A percentile compares a stretch with the other conserved stretches of the same genome.
Evolutionary conservation across 2,113 vertebrate genomes (phyloP).

Genomic region (Arothron firmamentum): DNA sequence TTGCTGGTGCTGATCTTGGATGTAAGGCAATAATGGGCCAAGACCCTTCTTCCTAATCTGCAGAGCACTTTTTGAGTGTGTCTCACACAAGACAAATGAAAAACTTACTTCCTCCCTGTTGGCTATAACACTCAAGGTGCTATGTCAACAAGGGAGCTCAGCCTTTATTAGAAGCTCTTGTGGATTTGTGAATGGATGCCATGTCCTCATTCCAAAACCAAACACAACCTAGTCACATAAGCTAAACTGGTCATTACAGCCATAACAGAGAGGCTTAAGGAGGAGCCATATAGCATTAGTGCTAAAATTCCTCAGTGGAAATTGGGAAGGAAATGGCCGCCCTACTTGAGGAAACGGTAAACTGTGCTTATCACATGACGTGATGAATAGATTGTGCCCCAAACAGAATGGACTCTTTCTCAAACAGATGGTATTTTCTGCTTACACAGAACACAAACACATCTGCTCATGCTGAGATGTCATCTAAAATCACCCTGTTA

Average conservation of each 20-base stretch:
- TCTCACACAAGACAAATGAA: constrained; percentile 32
- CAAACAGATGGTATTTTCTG: neutral
- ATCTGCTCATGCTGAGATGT: constrained; percentile 21
- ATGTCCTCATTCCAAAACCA: constrained; percentile 57
- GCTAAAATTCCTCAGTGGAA: constrained; percentile 54
- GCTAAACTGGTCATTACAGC: constrained; percentile 60
- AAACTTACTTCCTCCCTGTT: constrained; percentile 47
- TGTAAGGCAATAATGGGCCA: no score
- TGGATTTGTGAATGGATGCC: constrained; percentile 59
- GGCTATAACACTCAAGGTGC: constrained; percentile 42
- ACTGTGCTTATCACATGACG: constrained; percentile 44
- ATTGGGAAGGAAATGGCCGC: constrained; percentile 37
- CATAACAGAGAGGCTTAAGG: constrained; percentile 68
- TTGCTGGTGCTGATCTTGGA: no score
- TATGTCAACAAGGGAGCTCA: constrained; percentile 61
- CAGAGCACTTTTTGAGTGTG: constrained; percentile 13
- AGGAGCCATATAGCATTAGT: constrained; percentile 61
- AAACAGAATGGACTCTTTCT: constrained; percentile 41
- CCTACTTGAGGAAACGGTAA: constrained; percentile 60
- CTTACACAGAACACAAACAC: constrained; percentile 20
- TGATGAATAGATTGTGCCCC: constrained; percentile 50
- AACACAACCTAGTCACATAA: constrained; percentile 64
- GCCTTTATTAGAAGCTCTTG: constrained; percentile 46
- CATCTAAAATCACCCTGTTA: constrained; percentile 26
- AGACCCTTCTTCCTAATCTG: neutral